Evolutionary conservation across 2,113 vertebrate genomes (phyloP), one percentile per base, ranked within the genome.

Genomic region (Albula goreensis): DNA sequence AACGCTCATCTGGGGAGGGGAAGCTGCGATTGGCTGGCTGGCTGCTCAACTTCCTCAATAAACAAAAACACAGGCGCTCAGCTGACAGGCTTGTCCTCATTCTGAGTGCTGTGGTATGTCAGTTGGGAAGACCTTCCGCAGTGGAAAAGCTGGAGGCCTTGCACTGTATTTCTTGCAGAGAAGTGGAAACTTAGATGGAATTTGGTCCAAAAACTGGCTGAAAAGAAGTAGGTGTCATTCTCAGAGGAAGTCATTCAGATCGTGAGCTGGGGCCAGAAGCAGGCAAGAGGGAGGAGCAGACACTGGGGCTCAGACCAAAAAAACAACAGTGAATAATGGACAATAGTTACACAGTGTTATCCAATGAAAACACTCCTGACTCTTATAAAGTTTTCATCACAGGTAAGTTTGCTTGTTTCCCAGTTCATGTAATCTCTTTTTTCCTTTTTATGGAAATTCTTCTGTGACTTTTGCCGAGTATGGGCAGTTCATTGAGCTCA

Each of bases 61-160:
- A 92, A 94, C 88, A 89, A 91, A 91, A 92, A 91, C 88, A 91
- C 41, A 82, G 48, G 80, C 17, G 5, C 88, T 90, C 89, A 91
- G 90, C 92, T 92, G 91, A 89, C 80, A 48, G 70, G 80, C n/a
- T 51, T 78, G 63, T 22, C 49, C 80, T 81, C 48, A 53, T 56
- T 81, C 48, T 53, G 25, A 82, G 51, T 48, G 31, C 11, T 10
- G n/a, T 52, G 70, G 53, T 49, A 50, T 52, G 56, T 10, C 41
- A 22, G 49, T 50, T 80, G 12, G n/a, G 25, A 80, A 50, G 60
- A 41, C 70, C n/a, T 48, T 78, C 7, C 78, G 48, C 31, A 52
- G 52, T 3, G 83, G 57, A 50, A 41, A 78, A 41, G 22, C 41
- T 31, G 56, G 50, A 51, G 85, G 74, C 52, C 48, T 41, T 41